Evolutionary conservation across 2,113 vertebrate species (phyloP).

Genomic region (Carassius gibelio): DNA sequence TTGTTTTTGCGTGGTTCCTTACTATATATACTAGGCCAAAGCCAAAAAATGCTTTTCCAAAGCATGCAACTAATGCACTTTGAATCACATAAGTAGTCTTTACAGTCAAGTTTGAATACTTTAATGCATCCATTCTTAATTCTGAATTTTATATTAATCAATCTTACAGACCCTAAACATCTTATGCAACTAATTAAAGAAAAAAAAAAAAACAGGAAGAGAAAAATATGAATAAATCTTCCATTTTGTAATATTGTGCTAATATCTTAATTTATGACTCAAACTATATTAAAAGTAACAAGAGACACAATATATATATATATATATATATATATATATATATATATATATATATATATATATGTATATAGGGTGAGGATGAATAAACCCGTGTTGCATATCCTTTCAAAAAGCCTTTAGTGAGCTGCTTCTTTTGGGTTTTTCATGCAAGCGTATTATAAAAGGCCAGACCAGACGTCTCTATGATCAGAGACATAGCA

Average conservation of each 20-base stretch:
- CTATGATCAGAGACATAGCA: conserved; percentile 3
- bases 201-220: too few species aligned
- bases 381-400: neutral
- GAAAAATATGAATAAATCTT: too few species aligned
- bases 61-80: too few species aligned
- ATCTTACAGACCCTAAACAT: too few species aligned
- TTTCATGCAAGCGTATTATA: conserved; percentile 8
- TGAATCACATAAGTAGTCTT: neutral
- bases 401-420: neutral
- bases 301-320: too few species aligned
- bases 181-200: too few species aligned
- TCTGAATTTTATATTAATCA: too few species aligned
- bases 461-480: conserved; percentile 24
- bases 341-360: too few species aligned
- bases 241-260: neutral
- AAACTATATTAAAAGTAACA: neutral
- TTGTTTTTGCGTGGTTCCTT: too few species aligned
- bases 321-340: too few species aligned
- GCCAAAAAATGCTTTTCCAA: neutral
- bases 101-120: neutral
- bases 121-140: neutral
- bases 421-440: neutral
- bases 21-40: too few species aligned
- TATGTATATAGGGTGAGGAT: neutral
- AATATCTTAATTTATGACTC: neutral